These are phyloP conservation scores for Copsychus sechellarum DNA, from an alignment of 2,113 vertebrate species.

Conservation along the genomic window DNA sequence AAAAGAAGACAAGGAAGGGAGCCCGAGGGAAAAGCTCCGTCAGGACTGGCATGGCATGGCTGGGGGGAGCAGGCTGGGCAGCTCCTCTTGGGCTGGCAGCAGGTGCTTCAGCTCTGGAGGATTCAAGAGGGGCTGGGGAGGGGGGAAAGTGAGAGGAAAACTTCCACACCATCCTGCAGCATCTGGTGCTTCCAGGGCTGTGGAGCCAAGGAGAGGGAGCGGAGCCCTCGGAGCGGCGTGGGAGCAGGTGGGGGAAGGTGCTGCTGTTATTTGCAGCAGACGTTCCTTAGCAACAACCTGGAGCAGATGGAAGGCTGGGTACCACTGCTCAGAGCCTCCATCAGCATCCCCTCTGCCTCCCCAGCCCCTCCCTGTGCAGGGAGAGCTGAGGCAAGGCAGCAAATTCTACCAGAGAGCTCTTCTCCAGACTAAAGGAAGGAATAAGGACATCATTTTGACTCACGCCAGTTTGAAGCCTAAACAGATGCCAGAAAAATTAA, in stretches of 20 bases:
- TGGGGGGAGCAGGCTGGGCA: not conserved
- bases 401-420: not conserved
- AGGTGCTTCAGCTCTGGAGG: not conserved
- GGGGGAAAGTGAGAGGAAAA: not conserved
- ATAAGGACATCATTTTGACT: not conserved
- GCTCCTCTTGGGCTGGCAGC: not conserved
- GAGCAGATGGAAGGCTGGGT: not conserved
- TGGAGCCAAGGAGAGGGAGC: not conserved
- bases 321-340: not conserved
- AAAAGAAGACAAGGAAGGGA: rapidly evolving
- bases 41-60: not conserved
- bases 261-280: conserved; percentile 16
- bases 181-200: not conserved
- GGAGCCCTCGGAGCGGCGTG: not conserved
- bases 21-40: not conserved
- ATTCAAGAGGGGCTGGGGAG: not conserved
- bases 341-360: not conserved
- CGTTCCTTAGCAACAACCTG: conserved; percentile 50
- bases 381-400: not conserved
- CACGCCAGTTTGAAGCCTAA: not conserved
- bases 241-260: conserved; percentile 19
- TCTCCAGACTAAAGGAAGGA: not conserved
- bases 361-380: not conserved
- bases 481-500: not conserved
- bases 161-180: not conserved